phyloP scores from a whole-genome alignment of 1,140 invertebrate genomes.

The Drosophila pachea region DNA sequence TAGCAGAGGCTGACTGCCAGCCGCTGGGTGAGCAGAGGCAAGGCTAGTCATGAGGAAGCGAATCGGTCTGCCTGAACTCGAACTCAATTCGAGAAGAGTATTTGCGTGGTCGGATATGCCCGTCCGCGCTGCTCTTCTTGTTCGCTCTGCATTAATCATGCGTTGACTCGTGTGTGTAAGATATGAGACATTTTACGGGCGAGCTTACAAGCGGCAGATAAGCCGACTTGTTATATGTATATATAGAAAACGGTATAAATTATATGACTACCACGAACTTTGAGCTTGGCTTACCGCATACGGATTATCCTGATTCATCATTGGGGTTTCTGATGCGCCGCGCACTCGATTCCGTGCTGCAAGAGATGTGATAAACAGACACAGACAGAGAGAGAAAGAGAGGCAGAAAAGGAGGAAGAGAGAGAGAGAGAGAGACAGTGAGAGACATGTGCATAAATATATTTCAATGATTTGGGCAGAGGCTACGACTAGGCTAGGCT shows the following conservation, averaged over 20 bases:
- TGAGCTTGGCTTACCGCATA: slow-evolving; percentile 72
- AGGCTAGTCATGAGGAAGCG: too few relatives aligned
- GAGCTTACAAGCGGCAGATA: slow-evolving; percentile 25
- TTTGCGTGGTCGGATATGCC: not conserved
- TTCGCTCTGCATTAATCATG: slow-evolving; percentile 48
- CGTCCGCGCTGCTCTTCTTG: slow-evolving; percentile 6
- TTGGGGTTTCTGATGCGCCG: slow-evolving; percentile 21
- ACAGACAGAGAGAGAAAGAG: not conserved
- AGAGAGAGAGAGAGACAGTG: slow-evolving; percentile 17
- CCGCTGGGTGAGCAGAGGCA: too few relatives aligned
- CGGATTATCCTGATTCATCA: slow-evolving; percentile 78
- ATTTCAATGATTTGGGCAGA: slow-evolving; percentile 2
- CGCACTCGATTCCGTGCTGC: not conserved
- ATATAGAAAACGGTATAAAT: slow-evolving; percentile 31
- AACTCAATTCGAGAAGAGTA: not conserved
- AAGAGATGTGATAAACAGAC: too few relatives aligned
- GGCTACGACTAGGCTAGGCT: not conserved
- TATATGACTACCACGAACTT: slow-evolving; percentile 16
- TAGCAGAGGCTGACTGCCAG: not conserved
- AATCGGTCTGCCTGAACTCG: too few relatives aligned
- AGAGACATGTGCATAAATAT: slow-evolving; percentile 18
- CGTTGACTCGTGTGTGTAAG: slow-evolving; percentile 41
- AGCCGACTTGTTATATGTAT: slow-evolving; percentile 29
- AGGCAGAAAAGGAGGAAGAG: slow-evolving; percentile 38
- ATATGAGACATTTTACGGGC: slow-evolving; percentile 39